Evolutionary conservation across 2,797 vertebrate genomes (phyloP).

Genomic region (Phataginus tricuspis): DNA sequence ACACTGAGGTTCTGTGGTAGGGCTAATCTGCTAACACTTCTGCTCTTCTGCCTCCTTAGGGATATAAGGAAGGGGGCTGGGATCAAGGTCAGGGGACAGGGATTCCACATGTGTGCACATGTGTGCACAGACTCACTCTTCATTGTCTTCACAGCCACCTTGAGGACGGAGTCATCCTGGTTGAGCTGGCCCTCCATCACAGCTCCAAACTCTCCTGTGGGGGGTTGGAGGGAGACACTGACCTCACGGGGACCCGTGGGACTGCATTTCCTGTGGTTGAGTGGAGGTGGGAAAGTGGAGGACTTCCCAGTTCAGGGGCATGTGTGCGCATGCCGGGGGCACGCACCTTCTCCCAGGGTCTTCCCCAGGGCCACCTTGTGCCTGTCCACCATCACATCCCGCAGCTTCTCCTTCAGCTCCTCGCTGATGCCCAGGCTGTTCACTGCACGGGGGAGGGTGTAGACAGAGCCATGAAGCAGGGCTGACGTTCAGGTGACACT

Average conservation of each 20-base stretch:
- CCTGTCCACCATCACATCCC: slow-evolving; percentile 95
- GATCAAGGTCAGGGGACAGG: not conserved
- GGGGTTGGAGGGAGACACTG: not conserved
- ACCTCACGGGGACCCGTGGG: fast-evolving
- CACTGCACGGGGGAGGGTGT: slow-evolving; percentile 84
- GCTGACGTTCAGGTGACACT: not conserved
- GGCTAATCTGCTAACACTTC: not conserved
- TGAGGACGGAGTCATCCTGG: slow-evolving; percentile 92
- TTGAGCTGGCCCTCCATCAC: slow-evolving; percentile 95
- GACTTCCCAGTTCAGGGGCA: not conserved
- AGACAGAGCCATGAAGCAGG: not conserved
- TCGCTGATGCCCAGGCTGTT: slow-evolving; percentile 95
- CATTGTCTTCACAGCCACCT: slow-evolving; percentile 97
- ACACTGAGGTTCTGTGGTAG: not conserved
- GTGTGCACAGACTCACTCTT: slow-evolving; percentile 89
- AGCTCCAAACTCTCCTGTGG: slow-evolving; percentile 93
- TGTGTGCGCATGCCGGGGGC: no score
- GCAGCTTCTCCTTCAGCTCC: slow-evolving; percentile 94
- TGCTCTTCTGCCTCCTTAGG: not conserved
- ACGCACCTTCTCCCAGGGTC: slow-evolving; percentile 93
- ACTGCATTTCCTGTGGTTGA: not conserved
- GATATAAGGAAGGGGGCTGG: not conserved
- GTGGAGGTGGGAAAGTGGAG: not conserved
- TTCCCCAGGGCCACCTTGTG: slow-evolving; percentile 95
- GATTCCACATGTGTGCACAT: fast-evolving